Evolutionary conservation across 2,797 vertebrate species (phyloP).

Genomic region (Falco berigora): DNA sequence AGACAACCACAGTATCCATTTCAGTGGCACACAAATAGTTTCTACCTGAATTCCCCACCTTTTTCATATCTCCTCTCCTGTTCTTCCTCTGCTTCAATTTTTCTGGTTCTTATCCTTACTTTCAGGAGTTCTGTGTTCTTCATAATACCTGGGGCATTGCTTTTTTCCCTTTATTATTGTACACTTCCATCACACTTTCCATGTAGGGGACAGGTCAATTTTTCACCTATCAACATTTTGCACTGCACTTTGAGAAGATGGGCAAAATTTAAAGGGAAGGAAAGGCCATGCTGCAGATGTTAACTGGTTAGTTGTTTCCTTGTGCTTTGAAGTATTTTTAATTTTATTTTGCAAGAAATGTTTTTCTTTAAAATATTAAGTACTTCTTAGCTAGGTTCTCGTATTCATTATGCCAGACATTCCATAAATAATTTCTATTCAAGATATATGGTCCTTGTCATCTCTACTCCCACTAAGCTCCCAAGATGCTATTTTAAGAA

Average conservation of each 20-base stretch:
- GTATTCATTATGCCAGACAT: neutral
- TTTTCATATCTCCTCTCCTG: neutral
- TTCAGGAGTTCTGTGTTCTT: neutral
- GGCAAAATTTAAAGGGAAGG: neutral
- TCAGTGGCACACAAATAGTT: neutral
- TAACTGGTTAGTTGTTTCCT: neutral
- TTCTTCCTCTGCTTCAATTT: neutral
- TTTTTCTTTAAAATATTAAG: neutral
- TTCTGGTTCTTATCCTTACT: neutral
- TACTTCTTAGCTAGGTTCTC: neutral
- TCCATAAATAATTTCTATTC: neutral
- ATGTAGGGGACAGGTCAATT: neutral
- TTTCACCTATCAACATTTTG: neutral
- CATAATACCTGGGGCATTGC: neutral
- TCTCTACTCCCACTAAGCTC: neutral
- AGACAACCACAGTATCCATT: neutral
- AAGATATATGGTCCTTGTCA: neutral
- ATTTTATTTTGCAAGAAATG: neutral
- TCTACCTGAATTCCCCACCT: neutral
- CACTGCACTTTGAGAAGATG: neutral
- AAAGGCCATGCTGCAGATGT: neutral
- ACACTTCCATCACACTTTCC: neutral
- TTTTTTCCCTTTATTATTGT: neutral
- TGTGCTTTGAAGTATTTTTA: neutral
- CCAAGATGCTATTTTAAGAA: neutral